Evolutionary conservation across 2,888 invertebrate species (phyloP), one percentile per base, ranked within the genome.

Genomic region (Eupithecia inturbata): DNA sequence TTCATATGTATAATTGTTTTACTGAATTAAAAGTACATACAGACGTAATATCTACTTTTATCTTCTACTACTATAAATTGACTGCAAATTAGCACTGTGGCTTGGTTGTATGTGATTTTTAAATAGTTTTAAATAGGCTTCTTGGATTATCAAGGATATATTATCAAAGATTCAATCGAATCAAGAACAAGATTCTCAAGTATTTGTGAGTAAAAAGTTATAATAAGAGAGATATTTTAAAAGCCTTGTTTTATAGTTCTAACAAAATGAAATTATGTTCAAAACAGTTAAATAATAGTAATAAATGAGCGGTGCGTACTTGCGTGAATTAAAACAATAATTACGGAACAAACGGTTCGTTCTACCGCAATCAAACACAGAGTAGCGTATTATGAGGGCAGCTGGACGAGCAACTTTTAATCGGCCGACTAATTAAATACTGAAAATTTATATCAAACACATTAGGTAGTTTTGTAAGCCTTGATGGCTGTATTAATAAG

Each of bases 341-440:
- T 89, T 89, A 88, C 86, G 84, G 83, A 83, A 82, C 77, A 82
- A 82, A 80, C 84, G 84, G 84, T 85, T 78, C 74, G 76, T 79
- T 79, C 74, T 78, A 92, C 94, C 94, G 93, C 94, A 93, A 89
- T 93, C 94, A 94, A 89, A 89, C 88, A 87, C 94, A 94, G 87
- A 85, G 85, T 87, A 89, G 90, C 88, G 89, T 88, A 89, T 91
- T 91, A 90, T 89, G 12, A 39, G 64, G 19, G 19, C 28, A n/a
- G n/a, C 14, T 36, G 62, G 12, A 76, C 73, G 14, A 26, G 26
- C 69, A 76, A 76, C 73, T 73, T 71, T 68, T 57, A 49, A 57
- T 75, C 67, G 69, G 53, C 31, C 63, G 36, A 72, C 28, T 36
- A 12, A 33, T 67, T 9, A n/a, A 9, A 63, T 1, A 28, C 22